A percentile compares a stretch with the other conserved stretches of the same genome.
phyloP scores from a whole-genome alignment of 2,797 vertebrate genomes.

The Bovichtus variegatus region DNA sequence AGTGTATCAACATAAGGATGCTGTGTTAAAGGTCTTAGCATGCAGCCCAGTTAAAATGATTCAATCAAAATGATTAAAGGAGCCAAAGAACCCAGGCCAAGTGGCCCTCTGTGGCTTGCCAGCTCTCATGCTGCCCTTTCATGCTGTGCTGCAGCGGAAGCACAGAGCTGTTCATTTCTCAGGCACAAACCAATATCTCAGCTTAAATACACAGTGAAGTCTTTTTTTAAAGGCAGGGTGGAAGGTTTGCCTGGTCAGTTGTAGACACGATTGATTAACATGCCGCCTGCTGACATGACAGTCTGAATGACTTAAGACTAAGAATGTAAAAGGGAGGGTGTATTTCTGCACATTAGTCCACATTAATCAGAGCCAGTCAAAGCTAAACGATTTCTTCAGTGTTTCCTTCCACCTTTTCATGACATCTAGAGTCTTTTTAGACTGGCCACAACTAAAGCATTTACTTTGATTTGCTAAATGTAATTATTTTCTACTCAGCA shows the following conservation, averaged over 20 bases:
- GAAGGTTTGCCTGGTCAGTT: conserved; percentile 34
- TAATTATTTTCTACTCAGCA: background rate
- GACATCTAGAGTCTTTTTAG: conserved; percentile 1
- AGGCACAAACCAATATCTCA: conserved; percentile 33
- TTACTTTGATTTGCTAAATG: background rate
- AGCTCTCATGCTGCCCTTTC: conserved; percentile 51
- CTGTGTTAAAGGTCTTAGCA: conserved; percentile 48
- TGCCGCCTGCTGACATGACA: conserved; percentile 37
- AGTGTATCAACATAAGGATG: conserved; percentile 31
- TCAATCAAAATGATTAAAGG: conserved; percentile 60
- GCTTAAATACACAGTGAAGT: conserved; percentile 17
- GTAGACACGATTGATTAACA: conserved; percentile 27
- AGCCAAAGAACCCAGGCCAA: conserved; percentile 51
- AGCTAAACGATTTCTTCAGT: background rate
- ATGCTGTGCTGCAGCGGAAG: conserved; percentile 49
- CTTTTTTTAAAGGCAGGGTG: conserved; percentile 27
- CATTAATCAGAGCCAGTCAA: background rate
- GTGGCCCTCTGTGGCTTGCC: conserved; percentile 49
- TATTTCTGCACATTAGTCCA: background rate
- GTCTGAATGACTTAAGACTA: conserved; percentile 3
- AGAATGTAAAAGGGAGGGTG: background rate
- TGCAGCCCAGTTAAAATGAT: conserved; percentile 51
- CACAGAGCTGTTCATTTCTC: conserved; percentile 39
- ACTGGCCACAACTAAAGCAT: background rate
- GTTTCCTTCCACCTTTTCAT: background rate